Base-by-base conservation (phyloP, 2,888 invertebrate genomes). In the Cheilosia grossa region DNA sequence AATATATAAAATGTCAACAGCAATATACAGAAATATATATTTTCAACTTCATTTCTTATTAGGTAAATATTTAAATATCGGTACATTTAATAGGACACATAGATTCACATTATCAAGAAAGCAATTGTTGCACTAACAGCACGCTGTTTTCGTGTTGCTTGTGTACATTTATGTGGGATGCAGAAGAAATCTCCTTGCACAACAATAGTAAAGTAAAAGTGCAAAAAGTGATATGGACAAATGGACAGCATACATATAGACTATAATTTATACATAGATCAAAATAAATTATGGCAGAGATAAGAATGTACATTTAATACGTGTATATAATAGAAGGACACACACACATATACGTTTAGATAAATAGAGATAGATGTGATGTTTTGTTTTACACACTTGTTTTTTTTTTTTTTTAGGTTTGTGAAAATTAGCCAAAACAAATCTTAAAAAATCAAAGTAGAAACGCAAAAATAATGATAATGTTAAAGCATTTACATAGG, bases 31-130 rank as follows among this genome's bases (percentile, higher is more conserved):
- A 70, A 40, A 78, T 56, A 79, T 72, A 70, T 33, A 40, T 72
- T 27, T 33, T 33, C 40, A 58, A 13, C 17, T 47, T 54, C 2
- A 49, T 56, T 58, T 49, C 47, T 54, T 73, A 44, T 37, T 47
- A 54, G 15, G 51, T 66, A 77, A 47, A 54, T 70, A 61, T 82
- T 82, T 70, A 59, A 66, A 77, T 82, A 75, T 54, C 53, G 70
- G 70, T 82, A 77, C 70, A 72, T 77, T 58, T 47, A 77, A 72
- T 77, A 82, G 66, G 82, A 82, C 77, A 82, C 82, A 70, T 70
- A 77, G 58, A 72, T 82, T 82, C 44, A 66, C 53, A 54, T 66
- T 59, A 61, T 75, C 63, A 75, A 70, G 63, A 64, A 51, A 63
- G 44, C 81, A 81, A 69, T 42, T 63, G 49, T 81, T 81, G 63